Conservation (phyloP, 2,113 vertebrate genomes). For the Sorex fumeus region DNA sequence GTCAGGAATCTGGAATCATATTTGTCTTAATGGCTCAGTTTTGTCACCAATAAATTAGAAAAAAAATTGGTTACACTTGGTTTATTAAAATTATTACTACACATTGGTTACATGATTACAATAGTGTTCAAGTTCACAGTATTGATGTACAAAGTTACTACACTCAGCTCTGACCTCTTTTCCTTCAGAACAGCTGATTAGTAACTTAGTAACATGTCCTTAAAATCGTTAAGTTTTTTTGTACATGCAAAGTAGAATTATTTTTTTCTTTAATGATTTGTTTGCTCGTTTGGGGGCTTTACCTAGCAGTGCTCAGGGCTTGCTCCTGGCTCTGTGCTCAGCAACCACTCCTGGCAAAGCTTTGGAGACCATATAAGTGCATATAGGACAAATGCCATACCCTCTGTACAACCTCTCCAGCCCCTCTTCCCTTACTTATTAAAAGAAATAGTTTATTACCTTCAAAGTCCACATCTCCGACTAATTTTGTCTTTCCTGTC, state of each 20-base stretch:
- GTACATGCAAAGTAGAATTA: neutral
- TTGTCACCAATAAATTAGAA: neutral
- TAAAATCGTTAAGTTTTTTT: neutral
- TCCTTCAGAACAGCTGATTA: neutral
- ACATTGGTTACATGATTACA: neutral
- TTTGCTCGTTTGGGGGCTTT: too few species aligned
- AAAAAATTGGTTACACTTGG: neutral
- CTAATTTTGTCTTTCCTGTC: slow-evolving; percentile 92
- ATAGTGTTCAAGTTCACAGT: neutral
- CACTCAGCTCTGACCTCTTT: too few species aligned
- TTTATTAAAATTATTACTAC: neutral
- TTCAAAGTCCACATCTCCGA: slow-evolving; percentile 97
- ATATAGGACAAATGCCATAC: too few species aligned
- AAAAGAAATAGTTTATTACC: slow-evolving; percentile 87
- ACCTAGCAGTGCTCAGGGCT: too few species aligned
- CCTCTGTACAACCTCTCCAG: too few species aligned
- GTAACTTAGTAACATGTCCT: neutral
- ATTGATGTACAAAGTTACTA: too few species aligned
- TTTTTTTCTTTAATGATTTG: neutral
- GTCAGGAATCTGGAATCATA: neutral
- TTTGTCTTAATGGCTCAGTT: neutral
- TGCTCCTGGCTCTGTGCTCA: too few species aligned
- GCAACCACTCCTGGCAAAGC: too few species aligned
- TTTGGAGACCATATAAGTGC: too few species aligned
- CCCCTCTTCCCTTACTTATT: too few species aligned